These are phyloP conservation scores for Drosophila athabasca DNA, from an alignment of 1,140 invertebrate species.

Conservation along the genomic window DNA sequence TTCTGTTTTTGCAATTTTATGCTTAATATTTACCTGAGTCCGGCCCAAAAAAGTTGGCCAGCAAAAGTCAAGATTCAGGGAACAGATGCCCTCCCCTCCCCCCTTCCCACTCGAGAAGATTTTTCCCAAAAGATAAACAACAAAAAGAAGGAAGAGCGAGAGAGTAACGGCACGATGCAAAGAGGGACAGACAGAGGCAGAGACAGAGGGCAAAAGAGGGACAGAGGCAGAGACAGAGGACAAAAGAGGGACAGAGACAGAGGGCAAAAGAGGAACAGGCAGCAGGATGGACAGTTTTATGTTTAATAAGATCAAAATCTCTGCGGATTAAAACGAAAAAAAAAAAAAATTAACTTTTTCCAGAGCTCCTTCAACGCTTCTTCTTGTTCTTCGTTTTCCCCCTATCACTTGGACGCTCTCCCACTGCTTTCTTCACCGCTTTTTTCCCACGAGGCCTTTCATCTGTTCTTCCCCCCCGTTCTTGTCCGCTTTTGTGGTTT, in stretches of 20 bases:
- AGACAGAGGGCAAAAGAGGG: slow-evolving; percentile 8
- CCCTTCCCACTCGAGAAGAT: slow-evolving; percentile 19
- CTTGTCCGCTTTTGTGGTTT: slow-evolving; percentile 61
- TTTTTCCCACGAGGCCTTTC: background rate
- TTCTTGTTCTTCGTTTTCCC: background rate
- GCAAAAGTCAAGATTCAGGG: slow-evolving; percentile 45
- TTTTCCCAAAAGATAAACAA: slow-evolving; percentile 66
- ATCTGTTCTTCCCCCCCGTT: slow-evolving; percentile 6
- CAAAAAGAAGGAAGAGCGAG: background rate
- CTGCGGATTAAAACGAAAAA: slow-evolving; percentile 67
- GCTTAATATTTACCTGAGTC: slow-evolving; percentile 63
- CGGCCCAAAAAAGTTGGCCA: slow-evolving; percentile 22
- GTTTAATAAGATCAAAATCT: slow-evolving; percentile 81
- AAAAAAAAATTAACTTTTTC: slow-evolving; percentile 61
- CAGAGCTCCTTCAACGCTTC: too few relatives aligned
- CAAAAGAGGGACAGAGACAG: slow-evolving; percentile 18
- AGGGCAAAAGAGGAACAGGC: too few relatives aligned
- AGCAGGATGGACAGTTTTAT: slow-evolving; percentile 69
- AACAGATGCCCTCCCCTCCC: slow-evolving; percentile 56
- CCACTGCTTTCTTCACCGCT: background rate
- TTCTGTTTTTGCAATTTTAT: slow-evolving; percentile 65
- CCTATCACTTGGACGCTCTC: slow-evolving; percentile 11
- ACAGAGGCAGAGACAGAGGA: background rate
- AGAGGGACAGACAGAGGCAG: slow-evolving; percentile 28
- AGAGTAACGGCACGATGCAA: background rate